phyloP scores from a whole-genome alignment of 2,888 invertebrate species.

The Morpho deidamia region DNA sequence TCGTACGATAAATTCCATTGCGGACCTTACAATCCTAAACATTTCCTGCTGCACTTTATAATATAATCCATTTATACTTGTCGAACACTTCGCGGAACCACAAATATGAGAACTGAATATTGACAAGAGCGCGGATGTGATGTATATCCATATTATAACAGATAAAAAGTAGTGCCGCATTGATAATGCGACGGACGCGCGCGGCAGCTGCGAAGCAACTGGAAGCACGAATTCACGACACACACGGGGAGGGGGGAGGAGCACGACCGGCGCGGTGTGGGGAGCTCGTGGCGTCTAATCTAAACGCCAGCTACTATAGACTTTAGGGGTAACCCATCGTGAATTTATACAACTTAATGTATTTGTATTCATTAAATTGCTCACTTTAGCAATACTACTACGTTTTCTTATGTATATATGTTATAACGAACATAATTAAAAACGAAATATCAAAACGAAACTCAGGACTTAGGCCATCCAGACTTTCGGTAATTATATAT shows the following conservation, averaged over 20 bases:
- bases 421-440: too few relatives aligned
- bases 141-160: conserved; percentile 74
- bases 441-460: too few relatives aligned
- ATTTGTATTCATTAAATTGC: conserved; percentile 44
- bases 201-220: conserved; percentile 76
- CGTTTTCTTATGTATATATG: too few relatives aligned
- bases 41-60: conserved; percentile 64
- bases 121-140: conserved; percentile 69
- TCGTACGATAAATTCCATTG: conserved; percentile 73
- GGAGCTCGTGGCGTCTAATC: conserved; percentile 52
- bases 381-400: not conserved
- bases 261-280: conserved; percentile 28
- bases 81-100: conserved; percentile 74
- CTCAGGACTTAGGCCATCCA: too few relatives aligned
- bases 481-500: too few relatives aligned
- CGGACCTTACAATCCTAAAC: conserved; percentile 65
- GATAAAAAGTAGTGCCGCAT: conserved; percentile 63
- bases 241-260: conserved; percentile 27
- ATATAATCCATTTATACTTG: conserved; percentile 77
- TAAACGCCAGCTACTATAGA: conserved; percentile 23
- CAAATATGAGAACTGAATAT: conserved; percentile 70
- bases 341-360: conserved; percentile 63
- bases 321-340: conserved; percentile 12
- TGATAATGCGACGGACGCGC: conserved; percentile 66
- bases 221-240: conserved; percentile 37